Conservation (phyloP, 2,888 invertebrate genomes). For the Tachina grossa region DNA sequence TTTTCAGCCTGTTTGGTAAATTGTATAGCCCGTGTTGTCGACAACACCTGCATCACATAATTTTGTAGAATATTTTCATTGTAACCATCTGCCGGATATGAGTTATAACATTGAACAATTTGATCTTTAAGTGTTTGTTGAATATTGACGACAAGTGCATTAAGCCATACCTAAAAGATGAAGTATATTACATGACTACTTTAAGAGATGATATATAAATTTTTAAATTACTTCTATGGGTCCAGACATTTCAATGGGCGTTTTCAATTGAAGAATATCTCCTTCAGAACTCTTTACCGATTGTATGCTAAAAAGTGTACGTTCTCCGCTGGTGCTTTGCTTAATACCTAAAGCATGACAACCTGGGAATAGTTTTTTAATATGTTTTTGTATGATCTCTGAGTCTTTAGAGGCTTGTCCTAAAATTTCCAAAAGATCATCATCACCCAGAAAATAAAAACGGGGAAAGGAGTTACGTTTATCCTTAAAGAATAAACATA, state of each 20-base stretch:
- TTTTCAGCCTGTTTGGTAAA: constrained; percentile 94
- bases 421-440: constrained; percentile 97
- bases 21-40: constrained; percentile 91
- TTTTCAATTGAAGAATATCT: constrained; percentile 77
- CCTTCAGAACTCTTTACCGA: constrained; percentile 84
- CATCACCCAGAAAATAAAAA: constrained; percentile 98
- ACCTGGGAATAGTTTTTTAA: constrained; percentile 98
- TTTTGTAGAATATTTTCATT: constrained; percentile 83
- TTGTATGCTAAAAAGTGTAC: constrained; percentile 80
- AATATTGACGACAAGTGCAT: constrained; percentile 91
- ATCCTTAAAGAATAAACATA: constrained; percentile 85
- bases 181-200: neutral
- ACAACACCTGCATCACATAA: constrained; percentile 88
- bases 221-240: constrained; percentile 78
- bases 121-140: constrained; percentile 88
- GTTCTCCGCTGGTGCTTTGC: constrained; percentile 63
- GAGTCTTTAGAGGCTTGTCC: constrained; percentile 94
- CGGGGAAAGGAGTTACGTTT: constrained; percentile 97
- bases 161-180: constrained; percentile 79
- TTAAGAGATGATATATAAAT: neutral
- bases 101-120: constrained; percentile 85
- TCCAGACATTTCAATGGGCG: constrained; percentile 79
- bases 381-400: constrained; percentile 94
- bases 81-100: constrained; percentile 77
- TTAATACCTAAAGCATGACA: constrained; percentile 89